A percentile compares a stretch with the other conserved stretches of the same genome.
These are phyloP conservation scores for Achatina immaculata DNA, from an alignment of 1,140 invertebrate genomes.

Conservation along the genomic window DNA sequence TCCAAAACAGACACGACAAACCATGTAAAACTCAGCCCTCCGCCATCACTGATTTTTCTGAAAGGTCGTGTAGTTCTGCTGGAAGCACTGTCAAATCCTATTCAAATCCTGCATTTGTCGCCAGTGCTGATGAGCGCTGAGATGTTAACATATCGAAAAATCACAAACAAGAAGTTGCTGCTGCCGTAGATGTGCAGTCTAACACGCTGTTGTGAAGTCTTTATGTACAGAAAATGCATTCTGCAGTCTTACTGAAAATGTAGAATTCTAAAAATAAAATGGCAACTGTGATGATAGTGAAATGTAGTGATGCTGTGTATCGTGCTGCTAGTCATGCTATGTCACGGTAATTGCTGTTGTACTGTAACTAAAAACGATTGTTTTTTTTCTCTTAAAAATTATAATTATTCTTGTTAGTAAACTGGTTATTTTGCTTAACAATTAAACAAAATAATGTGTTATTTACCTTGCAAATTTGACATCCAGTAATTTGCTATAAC, in stretches of 20 bases:
- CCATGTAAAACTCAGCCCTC: background rate
- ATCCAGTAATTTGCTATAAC: too few relatives aligned
- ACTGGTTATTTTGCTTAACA: too few relatives aligned
- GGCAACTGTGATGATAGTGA: too few relatives aligned
- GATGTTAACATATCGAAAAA: background rate
- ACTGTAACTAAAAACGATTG: too few relatives aligned
- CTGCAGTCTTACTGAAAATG: background rate
- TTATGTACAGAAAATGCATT: background rate
- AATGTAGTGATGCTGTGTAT: too few relatives aligned
- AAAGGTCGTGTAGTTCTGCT: background rate
- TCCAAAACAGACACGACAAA: background rate
- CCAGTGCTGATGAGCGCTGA: background rate
- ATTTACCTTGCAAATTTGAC: too few relatives aligned
- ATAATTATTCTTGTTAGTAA: too few relatives aligned
- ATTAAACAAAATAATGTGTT: too few relatives aligned
- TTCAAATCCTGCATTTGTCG: background rate
- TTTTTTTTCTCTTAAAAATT: too few relatives aligned
- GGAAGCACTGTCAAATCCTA: background rate
- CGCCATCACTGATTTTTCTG: background rate
- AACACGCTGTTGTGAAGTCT: background rate
- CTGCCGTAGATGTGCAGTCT: background rate
- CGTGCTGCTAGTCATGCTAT: too few relatives aligned
- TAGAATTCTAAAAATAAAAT: too few relatives aligned
- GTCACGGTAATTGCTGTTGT: too few relatives aligned
- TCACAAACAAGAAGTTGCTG: background rate